These are phyloP conservation scores for Diploptera punctata DNA, from an alignment of 2,888 invertebrate species.

Conservation along the genomic window DNA sequence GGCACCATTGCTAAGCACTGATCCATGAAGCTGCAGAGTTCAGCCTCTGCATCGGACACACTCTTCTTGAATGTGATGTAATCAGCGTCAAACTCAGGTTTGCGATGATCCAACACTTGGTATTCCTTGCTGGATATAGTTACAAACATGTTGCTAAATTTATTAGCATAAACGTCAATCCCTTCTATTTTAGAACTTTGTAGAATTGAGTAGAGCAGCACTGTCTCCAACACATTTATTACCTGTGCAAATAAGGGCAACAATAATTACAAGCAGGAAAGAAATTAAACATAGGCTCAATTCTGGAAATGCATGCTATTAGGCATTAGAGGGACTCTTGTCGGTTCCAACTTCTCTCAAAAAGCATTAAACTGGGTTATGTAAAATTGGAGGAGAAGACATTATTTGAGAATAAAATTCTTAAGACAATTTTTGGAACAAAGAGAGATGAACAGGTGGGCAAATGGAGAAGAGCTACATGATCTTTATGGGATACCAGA, in stretches of 20 bases:
- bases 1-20: conserved; percentile 53
- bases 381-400: not conserved
- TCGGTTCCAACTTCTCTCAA: too few species aligned
- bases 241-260: conserved; percentile 72
- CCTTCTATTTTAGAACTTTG: conserved; percentile 81
- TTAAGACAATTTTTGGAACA: too few species aligned
- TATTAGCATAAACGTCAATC: conserved; percentile 72
- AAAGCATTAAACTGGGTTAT: too few species aligned
- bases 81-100: conserved; percentile 75
- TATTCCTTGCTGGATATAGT: conserved; percentile 75
- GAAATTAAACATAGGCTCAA: too few species aligned
- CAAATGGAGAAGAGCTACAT: too few species aligned
- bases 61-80: conserved; percentile 73
- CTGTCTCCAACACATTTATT: conserved; percentile 73
- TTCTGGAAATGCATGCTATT: too few species aligned
- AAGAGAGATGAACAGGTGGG: not conserved
- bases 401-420: too few species aligned
- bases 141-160: conserved; percentile 70
- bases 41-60: conserved; percentile 72
- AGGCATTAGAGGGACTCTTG: too few species aligned
- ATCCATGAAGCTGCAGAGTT: conserved; percentile 76
- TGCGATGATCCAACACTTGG: conserved; percentile 81
- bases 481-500: too few species aligned
- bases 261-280: too few species aligned
- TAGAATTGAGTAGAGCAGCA: conserved; percentile 74